Base-by-base conservation (phyloP, 1,140 invertebrate genomes). In the Trichoplusia ni region DNA sequence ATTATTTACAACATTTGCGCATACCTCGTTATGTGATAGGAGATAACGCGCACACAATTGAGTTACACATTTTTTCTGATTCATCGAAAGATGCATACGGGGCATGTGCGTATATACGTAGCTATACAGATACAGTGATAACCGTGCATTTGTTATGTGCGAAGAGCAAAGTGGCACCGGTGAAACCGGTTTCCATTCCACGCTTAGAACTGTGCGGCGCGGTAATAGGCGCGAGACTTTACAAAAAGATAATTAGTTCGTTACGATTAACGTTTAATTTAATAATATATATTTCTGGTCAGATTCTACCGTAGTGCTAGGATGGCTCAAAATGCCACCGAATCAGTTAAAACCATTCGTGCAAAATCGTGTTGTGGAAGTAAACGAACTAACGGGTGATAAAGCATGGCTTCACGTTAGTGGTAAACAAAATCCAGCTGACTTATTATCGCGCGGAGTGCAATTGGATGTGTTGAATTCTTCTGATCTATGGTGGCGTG, bases 151-250 rank as follows among this genome's bases (percentile, higher is more conserved):
- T n/a, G n/a, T n/a, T 59, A 3, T 59, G 56, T 31, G 23, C 56
- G 0, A 59, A 59, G 29, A 25, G 38, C 8, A 59, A 11, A 27
- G 38, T 31, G 2, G 38, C 56, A 2, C 37, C 27, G 4, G 4
- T 59, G 5, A 59, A 59, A 29, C 6, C 8, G 1, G 2, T 35
- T 0, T 53, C 47, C 2, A 53, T 53, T 4, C 60, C 47, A 6
- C 14, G 44, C 2, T 33, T 62, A 8, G 59, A 62, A 21, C 14
- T 62, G 6, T 49, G 59, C n/a, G n/a, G n/a, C n/a, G 42, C 56
- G 1, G 9, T 35, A 9, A n/a, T 60, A 1, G 11, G 13, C 4
- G 13, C n/a, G n/a, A n/a, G n/a, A n/a, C n/a, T n/a, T n/a, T n/a
- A n/a, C n/a, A n/a, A 33, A 2, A 14, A 42, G 9, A 42, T 60